Percentiles rank a stretch among this genome's conserved stretches.
Conservation (phyloP, 2,888 invertebrate species). For the Lumbricus terrestris region DNA sequence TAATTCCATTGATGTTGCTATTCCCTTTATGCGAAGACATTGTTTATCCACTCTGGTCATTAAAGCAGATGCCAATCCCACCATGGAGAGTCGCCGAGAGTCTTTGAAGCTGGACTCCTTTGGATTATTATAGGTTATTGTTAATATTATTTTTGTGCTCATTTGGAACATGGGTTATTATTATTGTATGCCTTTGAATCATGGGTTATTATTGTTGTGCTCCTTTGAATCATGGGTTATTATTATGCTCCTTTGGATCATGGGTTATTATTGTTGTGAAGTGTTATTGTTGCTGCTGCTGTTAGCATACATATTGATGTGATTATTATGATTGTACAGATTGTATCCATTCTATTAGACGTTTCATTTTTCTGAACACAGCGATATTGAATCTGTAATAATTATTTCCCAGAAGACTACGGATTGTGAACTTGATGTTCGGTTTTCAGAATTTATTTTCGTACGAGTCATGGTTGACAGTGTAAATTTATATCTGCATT, state of each 20-base stretch:
- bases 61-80: background rate
- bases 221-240: no score
- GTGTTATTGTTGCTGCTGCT: background rate
- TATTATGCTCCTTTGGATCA: background rate
- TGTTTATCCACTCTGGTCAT: background rate
- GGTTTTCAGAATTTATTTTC: background rate
- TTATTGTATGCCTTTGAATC: background rate
- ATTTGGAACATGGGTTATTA: no score
- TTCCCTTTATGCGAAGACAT: background rate
- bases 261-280: background rate
- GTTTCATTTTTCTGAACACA: background rate
- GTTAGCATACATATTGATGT: background rate
- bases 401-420: background rate
- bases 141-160: no score
- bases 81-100: background rate
- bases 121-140: background rate
- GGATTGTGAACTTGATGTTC: background rate
- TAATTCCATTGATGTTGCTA: background rate
- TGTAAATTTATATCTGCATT: background rate
- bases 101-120: background rate
- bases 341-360: background rate
- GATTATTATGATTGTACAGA: background rate
- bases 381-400: background rate
- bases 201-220: no score
- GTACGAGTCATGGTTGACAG: no score